Evolutionary conservation across 1,140 invertebrate species (phyloP).

Genomic region (Maconellicoccus hirsutus): DNA sequence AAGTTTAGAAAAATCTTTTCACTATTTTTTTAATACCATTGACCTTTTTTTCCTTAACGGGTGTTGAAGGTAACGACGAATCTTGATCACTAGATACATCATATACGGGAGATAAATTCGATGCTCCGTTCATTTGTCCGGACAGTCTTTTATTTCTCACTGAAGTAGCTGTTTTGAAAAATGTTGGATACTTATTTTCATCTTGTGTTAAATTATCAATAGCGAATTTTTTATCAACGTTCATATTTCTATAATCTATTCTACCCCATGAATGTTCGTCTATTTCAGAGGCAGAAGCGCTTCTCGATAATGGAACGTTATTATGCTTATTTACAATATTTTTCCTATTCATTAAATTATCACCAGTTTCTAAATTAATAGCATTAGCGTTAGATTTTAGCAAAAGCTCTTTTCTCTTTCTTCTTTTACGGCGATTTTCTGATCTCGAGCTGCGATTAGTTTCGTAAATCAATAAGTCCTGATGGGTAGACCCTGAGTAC

Average conservation of each 20-base stretch:
- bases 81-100: constrained; percentile 11
- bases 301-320: constrained; percentile 12
- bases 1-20: background rate
- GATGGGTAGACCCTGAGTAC: constrained; percentile 34
- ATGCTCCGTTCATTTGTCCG: background rate
- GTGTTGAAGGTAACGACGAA: background rate
- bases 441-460: constrained; percentile 26
- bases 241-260: background rate
- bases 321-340: background rate
- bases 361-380: constrained; percentile 25
- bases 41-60: constrained; percentile 2
- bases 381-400: constrained; percentile 35
- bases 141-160: constrained; percentile 24
- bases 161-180: constrained; percentile 25
- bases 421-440: constrained; percentile 32
- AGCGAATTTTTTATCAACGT: background rate
- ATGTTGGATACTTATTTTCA: background rate
- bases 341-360: constrained; percentile 2
- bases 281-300: constrained; percentile 26
- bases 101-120: constrained; percentile 5
- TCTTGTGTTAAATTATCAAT: background rate
- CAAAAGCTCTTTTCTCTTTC: constrained; percentile 36
- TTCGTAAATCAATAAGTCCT: constrained; percentile 40
- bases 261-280: background rate
- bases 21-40: constrained; percentile 10